A percentile compares a stretch with the other conserved stretches of the same genome.
phyloP scores from a whole-genome alignment of 92 coral and sea anemone genomes.

The Bergia sp. region DNA sequence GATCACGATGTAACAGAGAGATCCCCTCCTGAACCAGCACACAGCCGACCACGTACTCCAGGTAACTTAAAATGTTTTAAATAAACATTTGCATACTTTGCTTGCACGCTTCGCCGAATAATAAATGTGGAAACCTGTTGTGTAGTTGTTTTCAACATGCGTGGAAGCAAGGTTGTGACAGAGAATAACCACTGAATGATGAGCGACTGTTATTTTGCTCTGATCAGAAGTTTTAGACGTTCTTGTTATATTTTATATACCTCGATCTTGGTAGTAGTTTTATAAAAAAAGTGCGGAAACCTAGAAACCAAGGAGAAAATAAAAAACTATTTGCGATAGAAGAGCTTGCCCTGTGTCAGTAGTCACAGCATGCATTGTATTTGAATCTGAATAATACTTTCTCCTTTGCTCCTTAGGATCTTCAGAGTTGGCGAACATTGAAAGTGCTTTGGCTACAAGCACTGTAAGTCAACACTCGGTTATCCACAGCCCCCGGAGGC shows the following conservation, averaged over 20 bases:
- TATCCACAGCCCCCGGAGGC: not conserved
- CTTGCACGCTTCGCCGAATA: not conserved
- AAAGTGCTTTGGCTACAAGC: not conserved
- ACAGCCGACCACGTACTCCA: slow-evolving; percentile 3
- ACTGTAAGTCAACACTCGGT: not conserved
- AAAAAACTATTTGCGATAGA: too few relatives aligned
- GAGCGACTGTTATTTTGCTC: too few relatives aligned
- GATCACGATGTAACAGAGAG: not conserved
- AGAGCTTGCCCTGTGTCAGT: too few relatives aligned
- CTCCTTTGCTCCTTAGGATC: not conserved
- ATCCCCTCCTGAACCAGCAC: not conserved
- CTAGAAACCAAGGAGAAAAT: too few relatives aligned
- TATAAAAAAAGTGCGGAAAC: too few relatives aligned
- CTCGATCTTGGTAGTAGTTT: not conserved
- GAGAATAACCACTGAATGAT: too few relatives aligned
- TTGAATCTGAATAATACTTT: not conserved
- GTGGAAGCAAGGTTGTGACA: too few relatives aligned
- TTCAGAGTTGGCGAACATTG: not conserved
- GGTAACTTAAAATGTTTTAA: not conserved
- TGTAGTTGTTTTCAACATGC: too few relatives aligned
- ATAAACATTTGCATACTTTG: not conserved
- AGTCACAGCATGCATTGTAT: too few relatives aligned
- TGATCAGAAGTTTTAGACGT: too few relatives aligned
- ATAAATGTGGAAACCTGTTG: too few relatives aligned
- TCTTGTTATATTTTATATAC: too few relatives aligned